Evolutionary conservation across 2,797 vertebrate species (phyloP).

Genomic region (Anguilla marmorata): DNA sequence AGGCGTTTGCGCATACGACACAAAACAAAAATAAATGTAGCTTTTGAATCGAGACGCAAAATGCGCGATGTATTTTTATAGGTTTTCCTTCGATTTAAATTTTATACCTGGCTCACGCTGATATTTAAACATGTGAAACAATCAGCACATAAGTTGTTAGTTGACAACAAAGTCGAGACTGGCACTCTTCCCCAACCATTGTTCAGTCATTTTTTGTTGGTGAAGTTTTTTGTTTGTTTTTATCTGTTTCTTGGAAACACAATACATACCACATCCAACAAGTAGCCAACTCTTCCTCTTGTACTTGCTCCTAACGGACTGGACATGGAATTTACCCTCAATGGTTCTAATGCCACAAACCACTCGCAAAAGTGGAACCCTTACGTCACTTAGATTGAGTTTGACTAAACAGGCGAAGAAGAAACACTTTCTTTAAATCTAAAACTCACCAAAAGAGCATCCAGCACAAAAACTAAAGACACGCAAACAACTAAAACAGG

Average conservation of each 20-base stretch:
- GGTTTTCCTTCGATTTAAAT: not conserved
- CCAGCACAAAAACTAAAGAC: constrained; percentile 40
- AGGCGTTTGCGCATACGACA: constrained; percentile 20
- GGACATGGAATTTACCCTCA: not conserved
- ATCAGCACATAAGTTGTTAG: not conserved
- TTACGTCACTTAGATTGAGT: not conserved
- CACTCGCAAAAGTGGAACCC: not conserved
- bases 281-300: not conserved
- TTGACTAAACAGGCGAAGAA: not conserved
- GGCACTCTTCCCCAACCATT: not conserved
- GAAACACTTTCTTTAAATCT: constrained; percentile 16
- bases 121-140: constrained; percentile 11
- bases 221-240: not conserved
- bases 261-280: not conserved
- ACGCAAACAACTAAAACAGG: constrained; percentile 51
- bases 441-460: constrained; percentile 26
- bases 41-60: constrained; percentile 22
- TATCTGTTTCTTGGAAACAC: not conserved
- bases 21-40: constrained; percentile 28
- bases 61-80: not conserved
- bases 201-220: not conserved
- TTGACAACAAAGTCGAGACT: not conserved
- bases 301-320: not conserved
- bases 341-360: not conserved
- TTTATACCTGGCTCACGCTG: not conserved